Evolutionary conservation across 2,113 vertebrate species (phyloP), one percentile per base, ranked within the genome.

Genomic region (Sturnus vulgaris): DNA sequence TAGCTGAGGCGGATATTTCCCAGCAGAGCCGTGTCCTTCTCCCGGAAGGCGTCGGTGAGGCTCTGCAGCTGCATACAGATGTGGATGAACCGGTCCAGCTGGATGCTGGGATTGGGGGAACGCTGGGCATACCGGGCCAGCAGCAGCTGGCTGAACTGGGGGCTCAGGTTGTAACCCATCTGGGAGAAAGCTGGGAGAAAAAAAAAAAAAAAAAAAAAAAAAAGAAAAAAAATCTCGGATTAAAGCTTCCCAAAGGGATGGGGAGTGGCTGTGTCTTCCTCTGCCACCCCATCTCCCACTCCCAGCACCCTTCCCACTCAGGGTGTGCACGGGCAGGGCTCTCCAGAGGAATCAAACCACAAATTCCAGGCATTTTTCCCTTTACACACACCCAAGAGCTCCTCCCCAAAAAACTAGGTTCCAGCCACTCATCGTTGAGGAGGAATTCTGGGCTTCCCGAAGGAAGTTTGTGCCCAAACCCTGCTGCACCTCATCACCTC

Each of bases 121-220:
- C 90, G 95, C 0, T 90, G 49, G 27, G 92, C 56, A 7, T 98
- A 98, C 11, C 98, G 98, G 17, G 97, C 97, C 87, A 99, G 96
- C 92, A 99, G 88, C 27, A 97, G 97, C 94, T 99, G 98, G 8
- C 98, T 98, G 52, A 99, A 99, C 98, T 99, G 99, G 5, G 99
- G 99, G 83, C 99, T 99, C 88, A 99, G 97, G 95, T 98, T 99
- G 95, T 99, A 99, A 46, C 99, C 99, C 99, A 99, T 99, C 92
- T 99, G 99, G 80, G 98, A 98, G 22, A 99, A 98, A 44, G 99
- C 99, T 99, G 92, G 35, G 57, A 84, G 77, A 6, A 25, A 46
- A 79, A 42, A 50, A 42, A 42, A 13, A 13, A 13, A 40, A 40
- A 40, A 40, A 40, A 40, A 39, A 40, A 40, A 39, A 13, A 40